Evolutionary conservation across 23 tunicate species (phyloP).

Genomic region (Halocynthia roretzi): DNA sequence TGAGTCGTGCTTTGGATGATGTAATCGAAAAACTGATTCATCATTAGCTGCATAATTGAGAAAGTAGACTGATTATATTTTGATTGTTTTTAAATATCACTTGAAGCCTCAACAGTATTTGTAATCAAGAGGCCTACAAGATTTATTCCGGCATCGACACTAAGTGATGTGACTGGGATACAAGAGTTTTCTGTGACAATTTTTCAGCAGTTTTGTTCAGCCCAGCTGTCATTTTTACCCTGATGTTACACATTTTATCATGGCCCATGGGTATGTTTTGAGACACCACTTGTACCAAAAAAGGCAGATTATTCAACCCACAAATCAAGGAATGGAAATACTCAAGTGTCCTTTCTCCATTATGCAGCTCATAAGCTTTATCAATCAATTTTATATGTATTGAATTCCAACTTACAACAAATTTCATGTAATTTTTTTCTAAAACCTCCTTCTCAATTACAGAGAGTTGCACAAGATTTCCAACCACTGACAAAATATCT

Average conservation of each 20-base stretch:
- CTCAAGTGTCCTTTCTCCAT: background rate
- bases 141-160: too few relatives aligned
- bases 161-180: too few relatives aligned
- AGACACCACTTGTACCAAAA: too few relatives aligned
- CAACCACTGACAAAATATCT: constrained; percentile 31
- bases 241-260: too few relatives aligned
- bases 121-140: too few relatives aligned
- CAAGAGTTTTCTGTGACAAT: too few relatives aligned
- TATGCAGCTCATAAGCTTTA: background rate
- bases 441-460: constrained; percentile 21
- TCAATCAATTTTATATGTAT: background rate
- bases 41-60: constrained; percentile 23
- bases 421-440: constrained; percentile 18
- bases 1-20: constrained; percentile 31
- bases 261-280: too few relatives aligned
- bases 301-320: too few relatives aligned
- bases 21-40: constrained; percentile 53
- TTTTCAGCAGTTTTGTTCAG: too few relatives aligned
- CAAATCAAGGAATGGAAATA: background rate
- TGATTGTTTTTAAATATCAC: background rate
- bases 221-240: too few relatives aligned
- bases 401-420: constrained; percentile 58
- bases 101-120: background rate
- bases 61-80: background rate
- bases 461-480: constrained; percentile 50